Base-by-base conservation (phyloP, 2,888 invertebrate species). In the Fragum sueziense region DNA sequence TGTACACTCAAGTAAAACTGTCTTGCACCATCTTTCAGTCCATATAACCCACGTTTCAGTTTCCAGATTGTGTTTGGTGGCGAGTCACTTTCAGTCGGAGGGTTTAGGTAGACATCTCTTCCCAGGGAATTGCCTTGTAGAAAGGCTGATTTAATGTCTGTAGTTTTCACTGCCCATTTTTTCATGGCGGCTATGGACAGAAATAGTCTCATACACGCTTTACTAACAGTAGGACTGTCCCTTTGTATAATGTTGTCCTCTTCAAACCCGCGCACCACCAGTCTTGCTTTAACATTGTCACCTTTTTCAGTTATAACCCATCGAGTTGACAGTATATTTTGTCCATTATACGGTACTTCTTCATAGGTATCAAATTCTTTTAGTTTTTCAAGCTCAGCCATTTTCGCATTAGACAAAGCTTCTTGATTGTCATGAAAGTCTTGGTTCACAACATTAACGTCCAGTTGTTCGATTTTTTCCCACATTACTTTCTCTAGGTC, bases 1-100 rank as follows among this genome's bases (percentile, higher is more conserved):
- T 70, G 67, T 0, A 85, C 81, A 72, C 79, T 85, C 14, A 74
- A 27, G 47, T 62, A 85, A 67, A 74, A 78, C n/a, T 73, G 67
- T 9, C 74, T 61, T 2, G 78, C 74, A 29, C 72, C 81, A 78
- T 81, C 81, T 27, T 61, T 37, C 3, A 78, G 61, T 11, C 78
- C 78, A 75, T 81, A 81, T n/a, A 74, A 74, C 62, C 76, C 70
- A 31, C 74, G 54, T n/a, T 65, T 61, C 51, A 71, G 27, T 62
- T 74, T 65, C 74, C 76, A 80, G 22, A 79, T 70, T 27, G 51
- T 34, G 20, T 33, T n/a, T 17, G 29, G 31, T 27, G 37, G 27
- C 27, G 34, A 29, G 34, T 34, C 59, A 61, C 29, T 33, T 69
- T 79, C 79, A 31, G 41, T 25, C 1, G 79, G 74, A 25, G 75